These are phyloP conservation scores for Podocnemis expansa DNA, from an alignment of 2,113 vertebrate species.

Conservation along the genomic window DNA sequence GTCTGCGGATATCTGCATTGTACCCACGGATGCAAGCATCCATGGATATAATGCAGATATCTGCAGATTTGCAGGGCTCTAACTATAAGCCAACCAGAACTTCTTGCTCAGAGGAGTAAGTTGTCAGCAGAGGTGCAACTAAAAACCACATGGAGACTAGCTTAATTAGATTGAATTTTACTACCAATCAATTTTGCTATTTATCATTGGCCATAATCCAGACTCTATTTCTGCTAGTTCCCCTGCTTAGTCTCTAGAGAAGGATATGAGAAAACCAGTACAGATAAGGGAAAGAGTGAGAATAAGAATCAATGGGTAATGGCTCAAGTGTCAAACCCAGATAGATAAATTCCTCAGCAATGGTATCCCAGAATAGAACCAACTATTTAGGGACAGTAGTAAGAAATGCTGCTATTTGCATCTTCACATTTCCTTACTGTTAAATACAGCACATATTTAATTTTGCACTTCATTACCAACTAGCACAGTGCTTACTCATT, in stretches of 20 bases:
- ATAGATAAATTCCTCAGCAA: not conserved
- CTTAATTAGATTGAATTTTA: slow-evolving; percentile 61
- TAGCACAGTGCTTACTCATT: not conserved
- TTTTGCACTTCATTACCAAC: not conserved
- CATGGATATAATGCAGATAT: no score
- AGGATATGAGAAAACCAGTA: not conserved
- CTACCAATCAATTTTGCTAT: not conserved
- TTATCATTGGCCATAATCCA: slow-evolving; percentile 9
- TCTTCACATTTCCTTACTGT: not conserved
- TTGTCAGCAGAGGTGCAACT: slow-evolving; percentile 39
- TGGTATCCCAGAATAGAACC: not conserved
- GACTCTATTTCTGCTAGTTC: not conserved
- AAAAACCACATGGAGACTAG: slow-evolving; percentile 43
- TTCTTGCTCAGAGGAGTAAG: slow-evolving; percentile 40
- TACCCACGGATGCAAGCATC: no score
- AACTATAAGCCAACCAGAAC: slow-evolving; percentile 41
- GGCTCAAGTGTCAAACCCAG: not conserved
- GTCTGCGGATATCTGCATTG: no score
- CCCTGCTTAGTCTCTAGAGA: not conserved
- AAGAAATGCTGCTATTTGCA: not conserved
- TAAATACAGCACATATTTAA: not conserved
- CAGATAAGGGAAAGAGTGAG: not conserved
- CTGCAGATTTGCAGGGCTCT: no score
- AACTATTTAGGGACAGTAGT: not conserved
- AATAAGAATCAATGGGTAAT: not conserved